Evolutionary conservation across 2,888 invertebrate genomes (phyloP).

Genomic region (Plagiodera versicolora): DNA sequence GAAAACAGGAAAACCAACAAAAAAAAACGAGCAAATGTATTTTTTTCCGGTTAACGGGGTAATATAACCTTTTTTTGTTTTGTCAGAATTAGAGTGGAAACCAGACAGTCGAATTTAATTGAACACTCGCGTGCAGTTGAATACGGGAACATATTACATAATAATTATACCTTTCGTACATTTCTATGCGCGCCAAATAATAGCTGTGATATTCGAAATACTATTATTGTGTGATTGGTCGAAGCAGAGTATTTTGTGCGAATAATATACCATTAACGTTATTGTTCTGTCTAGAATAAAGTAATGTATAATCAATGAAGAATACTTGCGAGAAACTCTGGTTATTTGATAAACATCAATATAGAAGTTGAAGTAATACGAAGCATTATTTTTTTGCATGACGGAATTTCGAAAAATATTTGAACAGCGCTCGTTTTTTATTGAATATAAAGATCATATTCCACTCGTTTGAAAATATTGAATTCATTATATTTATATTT

Average conservation of each 20-base stretch:
- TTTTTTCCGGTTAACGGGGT: neutral
- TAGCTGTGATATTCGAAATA: neutral
- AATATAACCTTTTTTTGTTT: neutral
- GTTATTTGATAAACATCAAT: no score
- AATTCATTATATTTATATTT: no score
- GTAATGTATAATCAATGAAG: neutral
- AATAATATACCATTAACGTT: neutral
- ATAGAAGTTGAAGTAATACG: no score
- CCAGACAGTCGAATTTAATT: neutral
- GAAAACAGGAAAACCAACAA: no score
- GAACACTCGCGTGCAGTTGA: neutral
- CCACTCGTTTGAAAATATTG: no score
- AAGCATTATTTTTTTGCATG: no score
- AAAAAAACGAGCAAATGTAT: no score
- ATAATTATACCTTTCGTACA: neutral
- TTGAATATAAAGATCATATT: no score
- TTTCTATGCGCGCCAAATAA: neutral
- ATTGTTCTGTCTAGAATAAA: neutral
- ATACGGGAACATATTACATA: neutral
- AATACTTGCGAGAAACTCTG: no score
- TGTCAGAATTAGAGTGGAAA: neutral
- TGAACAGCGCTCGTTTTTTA: no score
- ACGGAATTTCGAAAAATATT: no score
- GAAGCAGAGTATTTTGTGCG: neutral
- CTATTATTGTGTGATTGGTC: neutral